phyloP scores from a whole-genome alignment of 2,888 invertebrate genomes.

The Cordilura impudica region DNA sequence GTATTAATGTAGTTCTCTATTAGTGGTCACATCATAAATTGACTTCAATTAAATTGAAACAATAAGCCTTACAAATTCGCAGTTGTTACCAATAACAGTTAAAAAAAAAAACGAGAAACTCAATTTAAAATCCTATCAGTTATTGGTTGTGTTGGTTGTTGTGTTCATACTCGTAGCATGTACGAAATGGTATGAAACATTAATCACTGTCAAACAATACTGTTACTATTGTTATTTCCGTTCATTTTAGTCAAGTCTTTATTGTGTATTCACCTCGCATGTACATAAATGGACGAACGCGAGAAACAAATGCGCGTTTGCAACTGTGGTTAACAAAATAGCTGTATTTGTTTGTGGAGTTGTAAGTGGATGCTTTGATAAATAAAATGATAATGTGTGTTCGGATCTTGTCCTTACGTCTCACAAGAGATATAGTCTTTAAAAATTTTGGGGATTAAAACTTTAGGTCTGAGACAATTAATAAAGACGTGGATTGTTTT shows the following conservation, averaged over 20 bases:
- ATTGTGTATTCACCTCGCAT: neutral
- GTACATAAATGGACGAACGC: neutral
- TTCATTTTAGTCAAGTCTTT: neutral
- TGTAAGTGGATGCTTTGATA: no score
- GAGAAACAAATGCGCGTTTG: neutral
- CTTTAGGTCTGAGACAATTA: no score
- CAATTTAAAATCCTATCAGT: conserved; percentile 25
- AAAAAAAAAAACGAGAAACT: conserved; percentile 21
- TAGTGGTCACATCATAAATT: conserved; percentile 26
- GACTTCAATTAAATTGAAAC: conserved; percentile 44
- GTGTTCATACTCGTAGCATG: neutral
- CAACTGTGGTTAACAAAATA: no score
- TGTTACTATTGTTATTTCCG: conserved; percentile 10
- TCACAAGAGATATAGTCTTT: no score
- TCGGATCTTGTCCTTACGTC: no score
- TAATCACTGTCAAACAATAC: conserved; percentile 57
- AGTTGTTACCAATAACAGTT: neutral
- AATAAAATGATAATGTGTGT: no score
- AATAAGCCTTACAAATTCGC: neutral
- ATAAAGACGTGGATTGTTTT: no score
- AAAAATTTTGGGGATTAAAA: no score
- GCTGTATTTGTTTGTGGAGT: no score
- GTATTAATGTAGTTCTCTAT: neutral
- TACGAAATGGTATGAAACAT: conserved; percentile 20
- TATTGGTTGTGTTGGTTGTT: conserved; percentile 10